Evolutionary conservation across 2,113 vertebrate genomes (phyloP), one percentile per base, ranked within the genome.

Genomic region (crab-eating macaque (Macaca fascicularis)): DNA sequence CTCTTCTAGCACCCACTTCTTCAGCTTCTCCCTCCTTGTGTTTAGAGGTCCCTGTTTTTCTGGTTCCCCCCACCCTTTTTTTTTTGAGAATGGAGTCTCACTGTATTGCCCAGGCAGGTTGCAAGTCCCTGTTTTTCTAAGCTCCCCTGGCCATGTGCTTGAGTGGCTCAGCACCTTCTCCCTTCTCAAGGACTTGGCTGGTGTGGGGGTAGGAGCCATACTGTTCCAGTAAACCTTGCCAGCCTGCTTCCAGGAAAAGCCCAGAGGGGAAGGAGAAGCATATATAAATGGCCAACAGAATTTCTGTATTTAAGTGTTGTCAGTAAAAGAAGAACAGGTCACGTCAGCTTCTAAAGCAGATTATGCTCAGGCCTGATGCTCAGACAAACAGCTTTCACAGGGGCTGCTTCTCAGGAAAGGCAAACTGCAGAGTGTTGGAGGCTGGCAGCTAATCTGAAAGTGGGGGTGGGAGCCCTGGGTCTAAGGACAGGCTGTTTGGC

Each of bases 231-330:
- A 96, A 96, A 76, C 12, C 27, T 55, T 69, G 48, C 23, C 84
- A 86, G n/a, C 45, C 43, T 45, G 57, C 43, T 97, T 97, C 94
- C 93, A 48, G 81, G 76, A 96, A 94, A 79, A 64, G 32, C 76
- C 30, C 35, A 23, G 23, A n/a, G 9, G 20, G 86, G 30, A 67
- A 59, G 27, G 20, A 43, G 55, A 57, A 72, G 61, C 74, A 32
- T 3, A 70, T 55, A 19, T 50, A 83, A 35, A 75, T 52, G 79
- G 35, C 43, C 12, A n/a, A 72, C 10, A 59, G 59, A 45, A 59
- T 32, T 14, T 94, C 57, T 75, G n/a, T 43, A 57, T 55, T 55
- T 7, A 91, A 92, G 59, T 72, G 16, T 40, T 74, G 59, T 40
- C 67, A 61, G 25, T 64, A 72, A 78, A 95, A 89, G 78, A 20